Conservation (phyloP, 2,888 invertebrate species). For the Paralinhomoeus sp. region DNA sequence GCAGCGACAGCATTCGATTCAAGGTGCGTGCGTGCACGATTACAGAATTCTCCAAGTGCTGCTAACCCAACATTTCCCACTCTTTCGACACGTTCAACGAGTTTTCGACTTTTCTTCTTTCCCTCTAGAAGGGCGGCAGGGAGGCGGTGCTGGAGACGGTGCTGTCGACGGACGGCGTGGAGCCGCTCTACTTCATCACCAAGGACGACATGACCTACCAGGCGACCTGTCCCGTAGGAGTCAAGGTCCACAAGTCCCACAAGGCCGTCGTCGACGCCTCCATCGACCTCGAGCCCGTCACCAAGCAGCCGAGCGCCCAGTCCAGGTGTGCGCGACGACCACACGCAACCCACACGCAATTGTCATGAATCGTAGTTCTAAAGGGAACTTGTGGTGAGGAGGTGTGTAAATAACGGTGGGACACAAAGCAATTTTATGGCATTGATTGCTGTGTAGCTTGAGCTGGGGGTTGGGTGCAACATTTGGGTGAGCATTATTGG, state of each 20-base stretch:
- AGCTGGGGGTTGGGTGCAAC: too few relatives aligned
- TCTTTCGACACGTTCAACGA: not conserved
- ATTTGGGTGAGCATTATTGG: too few relatives aligned
- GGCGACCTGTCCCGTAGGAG: slow-evolving; percentile 12
- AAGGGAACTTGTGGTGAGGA: too few relatives aligned
- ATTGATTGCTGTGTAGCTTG: too few relatives aligned
- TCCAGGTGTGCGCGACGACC: not conserved
- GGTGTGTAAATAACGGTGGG: too few relatives aligned
- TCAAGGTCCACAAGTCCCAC: not conserved
- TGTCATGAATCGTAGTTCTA: too few relatives aligned
- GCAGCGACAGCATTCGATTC: slow-evolving; percentile 21
- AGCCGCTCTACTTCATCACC: slow-evolving; percentile 25
- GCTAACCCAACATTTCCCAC: not conserved
- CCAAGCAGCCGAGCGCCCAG: not conserved
- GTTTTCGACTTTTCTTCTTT: not conserved
- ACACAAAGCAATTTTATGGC: too few relatives aligned
- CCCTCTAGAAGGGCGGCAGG: slow-evolving; percentile 7
- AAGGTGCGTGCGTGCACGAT: slow-evolving; percentile 9
- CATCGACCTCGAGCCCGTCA: not conserved
- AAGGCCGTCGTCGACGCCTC: not conserved
- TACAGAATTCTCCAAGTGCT: not conserved
- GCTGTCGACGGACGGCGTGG: slow-evolving; percentile 24
- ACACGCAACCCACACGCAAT: too few relatives aligned
- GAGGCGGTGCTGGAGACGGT: slow-evolving; percentile 23
- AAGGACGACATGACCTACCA: slow-evolving; percentile 23